Base-by-base conservation (phyloP, 2,888 invertebrate species). In the Apotomis betuletana region DNA sequence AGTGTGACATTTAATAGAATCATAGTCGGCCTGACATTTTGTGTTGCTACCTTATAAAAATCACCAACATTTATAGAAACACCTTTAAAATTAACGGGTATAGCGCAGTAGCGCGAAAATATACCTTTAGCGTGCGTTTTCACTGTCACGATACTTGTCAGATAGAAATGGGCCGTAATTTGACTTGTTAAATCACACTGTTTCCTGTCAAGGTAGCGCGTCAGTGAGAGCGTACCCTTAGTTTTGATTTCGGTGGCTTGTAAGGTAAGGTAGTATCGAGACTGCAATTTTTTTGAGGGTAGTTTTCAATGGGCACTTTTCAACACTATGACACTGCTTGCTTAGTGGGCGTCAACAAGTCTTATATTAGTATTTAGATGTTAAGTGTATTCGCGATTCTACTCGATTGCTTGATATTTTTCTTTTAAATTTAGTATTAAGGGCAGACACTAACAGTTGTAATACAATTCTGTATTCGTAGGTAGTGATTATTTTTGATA, bases 291-390 rank as follows among this genome's bases (percentile, higher is more conserved):
- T n/a, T 38, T 61, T 69, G 52, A 65, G 54, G 62, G 58, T 58
- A 69, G 64, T 54, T 55, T 75, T 57, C 64, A 38, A 69, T 64
- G 70, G 70, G 77, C 80, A 79, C 78, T 73, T 73, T 74, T 74
- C 73, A 61, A 69, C 69, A 72, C 46, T 68, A 10, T 49, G 27
- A 69, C 64, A 69, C 72, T 75, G 81, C 80, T 79, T 80, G 74
- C 74, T 75, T 81, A 79, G 75, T 71, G 77, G 70, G 82, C 79
- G 79, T 75, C 81, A 80, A 84, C 84, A 83, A 84, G 84, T 84
- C 79, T 78, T 78, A 67, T 55, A 62, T 75, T 73, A 81, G 78
- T 76, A 76, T 75, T 76, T 84, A 83, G 80, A 75, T 79, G 64
- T 78, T 83, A 81, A 83, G 81, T 79, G 74, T 80, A 78, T 80